phyloP scores from a whole-genome alignment of 1,140 invertebrate genomes.

The Lysiphlebus fabarum region DNA sequence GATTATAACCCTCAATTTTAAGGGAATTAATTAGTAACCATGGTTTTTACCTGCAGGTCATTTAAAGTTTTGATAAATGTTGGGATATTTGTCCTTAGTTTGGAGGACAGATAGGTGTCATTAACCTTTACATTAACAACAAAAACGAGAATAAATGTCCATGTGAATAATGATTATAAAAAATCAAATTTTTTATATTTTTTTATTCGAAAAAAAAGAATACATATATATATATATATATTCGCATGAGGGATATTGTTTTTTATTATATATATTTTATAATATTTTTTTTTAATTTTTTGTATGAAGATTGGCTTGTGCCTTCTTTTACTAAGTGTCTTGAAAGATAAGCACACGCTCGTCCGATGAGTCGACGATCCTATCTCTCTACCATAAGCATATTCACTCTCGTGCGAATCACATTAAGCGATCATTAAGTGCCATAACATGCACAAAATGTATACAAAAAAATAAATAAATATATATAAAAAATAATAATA shows the following conservation, averaged over 20 bases:
- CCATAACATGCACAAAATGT: slow-evolving; percentile 29
- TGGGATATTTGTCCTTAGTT: slow-evolving; percentile 22
- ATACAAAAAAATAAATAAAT: background rate
- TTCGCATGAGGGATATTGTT: too few species aligned
- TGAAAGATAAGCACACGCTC: slow-evolving; percentile 14
- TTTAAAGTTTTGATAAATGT: slow-evolving; percentile 30
- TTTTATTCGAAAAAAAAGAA: too few species aligned
- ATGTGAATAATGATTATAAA: too few species aligned
- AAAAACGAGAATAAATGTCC: too few species aligned
- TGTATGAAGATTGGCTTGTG: too few species aligned
- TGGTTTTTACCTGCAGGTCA: slow-evolving; percentile 10
- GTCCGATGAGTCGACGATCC: background rate
- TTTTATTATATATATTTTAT: too few species aligned
- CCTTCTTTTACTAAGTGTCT: slow-evolving; percentile 34
- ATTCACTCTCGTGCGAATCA: slow-evolving; percentile 5
- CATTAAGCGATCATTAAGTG: slow-evolving; percentile 40
- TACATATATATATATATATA: too few species aligned
- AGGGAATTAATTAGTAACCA: slow-evolving; percentile 34
- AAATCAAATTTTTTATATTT: too few species aligned
- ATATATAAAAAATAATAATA: slow-evolving; percentile 26
- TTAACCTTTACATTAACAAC: too few species aligned
- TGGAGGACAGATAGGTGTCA: background rate
- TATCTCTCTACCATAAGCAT: slow-evolving; percentile 8
- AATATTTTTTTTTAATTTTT: too few species aligned
- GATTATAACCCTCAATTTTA: slow-evolving; percentile 27